phyloP scores from a whole-genome alignment of 2,113 vertebrate species.

The Oplegnathus fasciatus region DNA sequence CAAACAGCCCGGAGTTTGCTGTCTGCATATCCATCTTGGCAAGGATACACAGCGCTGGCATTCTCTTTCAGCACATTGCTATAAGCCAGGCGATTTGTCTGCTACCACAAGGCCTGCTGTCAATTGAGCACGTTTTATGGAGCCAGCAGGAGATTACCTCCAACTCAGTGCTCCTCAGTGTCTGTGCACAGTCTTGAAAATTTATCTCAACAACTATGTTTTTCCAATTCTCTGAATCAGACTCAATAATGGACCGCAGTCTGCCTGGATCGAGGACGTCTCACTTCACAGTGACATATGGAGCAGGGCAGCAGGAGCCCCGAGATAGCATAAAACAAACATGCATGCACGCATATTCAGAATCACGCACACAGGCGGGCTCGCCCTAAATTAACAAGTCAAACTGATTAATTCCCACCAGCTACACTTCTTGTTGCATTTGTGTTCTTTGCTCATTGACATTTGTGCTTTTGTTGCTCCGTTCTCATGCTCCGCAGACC shows the following conservation, averaged over 20 bases:
- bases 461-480: conserved; percentile 66
- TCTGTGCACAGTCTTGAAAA: conserved; percentile 69
- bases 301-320: conserved; percentile 30
- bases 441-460: conserved; percentile 69
- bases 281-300: conserved; percentile 72
- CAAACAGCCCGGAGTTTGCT: conserved; percentile 68
- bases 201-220: conserved; percentile 74
- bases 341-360: neutral
- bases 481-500: conserved; percentile 61
- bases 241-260: conserved; percentile 68
- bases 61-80: conserved; percentile 79
- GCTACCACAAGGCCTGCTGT: conserved; percentile 82
- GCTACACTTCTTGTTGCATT: conserved; percentile 67
- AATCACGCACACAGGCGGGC: neutral
- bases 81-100: conserved; percentile 82
- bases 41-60: conserved; percentile 74
- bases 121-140: conserved; percentile 77
- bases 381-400: conserved; percentile 70
- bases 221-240: conserved; percentile 72
- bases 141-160: conserved; percentile 81
- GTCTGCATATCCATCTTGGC: conserved; percentile 80
- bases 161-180: conserved; percentile 56
- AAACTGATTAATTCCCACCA: conserved; percentile 68
- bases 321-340: conserved; percentile 47
- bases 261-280: conserved; percentile 53